Evolutionary conservation across 2,797 vertebrate genomes (phyloP).

Genomic region (Clarias fuscus): DNA sequence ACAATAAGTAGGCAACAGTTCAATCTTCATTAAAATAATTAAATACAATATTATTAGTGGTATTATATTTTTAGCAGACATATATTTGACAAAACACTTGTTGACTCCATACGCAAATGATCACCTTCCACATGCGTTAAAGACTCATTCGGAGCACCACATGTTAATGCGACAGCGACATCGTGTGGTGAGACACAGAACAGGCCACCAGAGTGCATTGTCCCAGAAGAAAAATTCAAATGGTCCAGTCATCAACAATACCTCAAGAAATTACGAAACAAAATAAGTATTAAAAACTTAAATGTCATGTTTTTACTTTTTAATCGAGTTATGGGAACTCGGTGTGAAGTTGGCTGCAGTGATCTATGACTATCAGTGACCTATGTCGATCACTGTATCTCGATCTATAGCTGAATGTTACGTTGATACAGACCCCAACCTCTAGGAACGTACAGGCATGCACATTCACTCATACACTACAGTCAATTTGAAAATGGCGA

Average conservation of each 20-base stretch:
- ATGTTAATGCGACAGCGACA: slow-evolving; percentile 14
- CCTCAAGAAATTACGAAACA: background rate
- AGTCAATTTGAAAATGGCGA: too few relatives aligned
- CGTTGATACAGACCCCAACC: too few relatives aligned
- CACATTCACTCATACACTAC: too few relatives aligned
- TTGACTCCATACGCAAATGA: background rate
- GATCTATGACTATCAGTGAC: too few relatives aligned
- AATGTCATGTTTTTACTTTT: background rate
- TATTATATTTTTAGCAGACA: background rate
- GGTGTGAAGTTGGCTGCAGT: too few relatives aligned
- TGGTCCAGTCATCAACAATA: background rate
- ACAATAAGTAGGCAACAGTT: background rate
- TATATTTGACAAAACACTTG: background rate
- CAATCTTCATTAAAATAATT: background rate
- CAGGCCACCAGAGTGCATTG: background rate
- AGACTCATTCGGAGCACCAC: background rate
- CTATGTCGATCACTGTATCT: too few relatives aligned
- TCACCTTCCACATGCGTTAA: background rate
- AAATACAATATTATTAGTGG: background rate
- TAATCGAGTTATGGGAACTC: background rate
- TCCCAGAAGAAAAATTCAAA: background rate
- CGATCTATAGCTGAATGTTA: too few relatives aligned
- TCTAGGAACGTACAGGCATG: too few relatives aligned
- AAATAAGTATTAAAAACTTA: background rate
- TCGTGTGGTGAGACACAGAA: slow-evolving; percentile 8